Conservation (phyloP, 2,888 invertebrate species). For the Periphyllus acericola region DNA sequence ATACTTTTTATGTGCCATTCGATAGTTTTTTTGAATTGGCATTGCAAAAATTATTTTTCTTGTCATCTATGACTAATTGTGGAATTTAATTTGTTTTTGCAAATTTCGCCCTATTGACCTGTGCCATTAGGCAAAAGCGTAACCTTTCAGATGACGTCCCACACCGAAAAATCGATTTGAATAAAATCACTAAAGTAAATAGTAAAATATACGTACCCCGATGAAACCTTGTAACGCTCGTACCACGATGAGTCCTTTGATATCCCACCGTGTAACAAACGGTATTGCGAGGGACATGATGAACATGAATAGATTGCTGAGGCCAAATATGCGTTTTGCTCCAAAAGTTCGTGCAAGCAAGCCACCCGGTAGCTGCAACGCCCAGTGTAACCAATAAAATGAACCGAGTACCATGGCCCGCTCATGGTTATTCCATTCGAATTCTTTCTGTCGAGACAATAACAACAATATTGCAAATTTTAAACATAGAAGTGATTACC, state of each 20-base stretch:
- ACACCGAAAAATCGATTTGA: neutral
- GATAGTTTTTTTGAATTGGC: too few species aligned
- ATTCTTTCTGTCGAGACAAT: conserved; percentile 49
- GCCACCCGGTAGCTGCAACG: conserved; percentile 79
- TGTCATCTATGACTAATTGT: too few species aligned
- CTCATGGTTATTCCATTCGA: conserved; percentile 74
- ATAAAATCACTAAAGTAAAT: neutral
- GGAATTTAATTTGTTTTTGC: too few species aligned
- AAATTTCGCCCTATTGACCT: too few species aligned
- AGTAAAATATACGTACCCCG: conserved; percentile 69
- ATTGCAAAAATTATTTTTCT: too few species aligned
- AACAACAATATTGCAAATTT: neutral
- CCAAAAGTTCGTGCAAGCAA: conserved; percentile 76
- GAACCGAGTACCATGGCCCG: conserved; percentile 75
- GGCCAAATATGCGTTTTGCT: conserved; percentile 77
- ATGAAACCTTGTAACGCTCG: conserved; percentile 77
- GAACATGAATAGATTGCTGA: conserved; percentile 74
- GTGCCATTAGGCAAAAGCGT: neutral
- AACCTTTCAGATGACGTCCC: neutral
- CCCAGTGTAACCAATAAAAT: conserved; percentile 80
- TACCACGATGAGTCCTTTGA: conserved; percentile 71
- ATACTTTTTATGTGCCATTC: too few species aligned
- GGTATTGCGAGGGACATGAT: conserved; percentile 76
- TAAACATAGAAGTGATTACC: neutral
- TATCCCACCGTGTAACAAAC: conserved; percentile 72